Evolutionary conservation across 2,113 vertebrate genomes (phyloP).

Genomic region (Epinephelus fuscoguttatus): DNA sequence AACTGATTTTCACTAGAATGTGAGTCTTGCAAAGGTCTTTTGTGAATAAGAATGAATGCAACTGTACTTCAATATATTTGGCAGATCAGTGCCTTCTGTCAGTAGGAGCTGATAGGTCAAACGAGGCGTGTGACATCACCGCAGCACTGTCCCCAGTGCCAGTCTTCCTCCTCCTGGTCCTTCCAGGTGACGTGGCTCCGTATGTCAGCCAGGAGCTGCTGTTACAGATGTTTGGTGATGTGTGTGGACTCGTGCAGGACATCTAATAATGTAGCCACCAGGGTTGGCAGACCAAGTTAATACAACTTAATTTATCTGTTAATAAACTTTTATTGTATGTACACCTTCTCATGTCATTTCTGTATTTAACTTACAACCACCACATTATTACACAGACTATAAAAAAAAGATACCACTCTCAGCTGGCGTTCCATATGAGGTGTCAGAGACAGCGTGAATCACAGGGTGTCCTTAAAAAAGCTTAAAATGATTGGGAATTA

Average conservation of each 20-base stretch:
- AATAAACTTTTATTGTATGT: conserved; percentile 29
- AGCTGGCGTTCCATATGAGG: too few species aligned
- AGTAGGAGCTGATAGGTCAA: background rate
- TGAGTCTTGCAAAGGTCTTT: background rate
- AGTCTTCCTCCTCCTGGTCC: too few species aligned
- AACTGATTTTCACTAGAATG: background rate
- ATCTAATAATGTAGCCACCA: background rate
- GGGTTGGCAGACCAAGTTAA: background rate
- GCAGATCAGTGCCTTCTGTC: background rate
- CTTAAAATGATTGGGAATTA: too few species aligned
- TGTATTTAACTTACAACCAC: background rate
- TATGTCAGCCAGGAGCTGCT: too few species aligned
- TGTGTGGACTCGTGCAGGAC: background rate
- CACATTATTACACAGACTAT: background rate
- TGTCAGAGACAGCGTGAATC: too few species aligned
- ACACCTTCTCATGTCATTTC: background rate
- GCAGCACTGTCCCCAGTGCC: background rate
- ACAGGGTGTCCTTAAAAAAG: too few species aligned
- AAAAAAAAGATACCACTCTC: too few species aligned
- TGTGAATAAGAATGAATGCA: background rate
- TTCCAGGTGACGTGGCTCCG: too few species aligned
- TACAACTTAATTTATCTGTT: background rate
- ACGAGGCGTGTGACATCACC: background rate
- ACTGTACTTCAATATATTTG: background rate
- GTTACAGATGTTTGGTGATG: too few species aligned